Conservation (phyloP, 2,888 invertebrate genomes). For the Hoplodrina ambigua region DNA sequence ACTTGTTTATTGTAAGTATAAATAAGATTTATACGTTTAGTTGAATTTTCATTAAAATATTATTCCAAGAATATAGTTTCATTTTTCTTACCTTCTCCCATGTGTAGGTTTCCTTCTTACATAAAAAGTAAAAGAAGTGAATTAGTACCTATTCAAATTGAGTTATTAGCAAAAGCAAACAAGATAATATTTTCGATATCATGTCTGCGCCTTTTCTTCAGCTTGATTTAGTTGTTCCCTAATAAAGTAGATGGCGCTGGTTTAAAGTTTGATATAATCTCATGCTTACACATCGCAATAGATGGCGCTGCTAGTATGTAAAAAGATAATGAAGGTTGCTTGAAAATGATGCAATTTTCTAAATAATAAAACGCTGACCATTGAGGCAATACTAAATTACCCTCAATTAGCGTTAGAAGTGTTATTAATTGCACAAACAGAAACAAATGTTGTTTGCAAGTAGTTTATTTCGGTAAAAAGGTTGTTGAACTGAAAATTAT, state of each 20-base stretch:
- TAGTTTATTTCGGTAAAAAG: slow-evolving; percentile 8
- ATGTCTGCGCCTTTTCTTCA: no score
- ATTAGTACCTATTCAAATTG: no score
- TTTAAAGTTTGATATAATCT: not conserved
- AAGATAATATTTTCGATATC: no score
- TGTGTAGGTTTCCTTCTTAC: not conserved
- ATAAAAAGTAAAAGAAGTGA: not conserved
- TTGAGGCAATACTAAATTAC: slow-evolving; percentile 33
- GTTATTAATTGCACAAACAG: slow-evolving; percentile 22
- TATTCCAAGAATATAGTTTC: slow-evolving; percentile 69
- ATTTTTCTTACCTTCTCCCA: slow-evolving; percentile 41
- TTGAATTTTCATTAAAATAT: slow-evolving; percentile 90
- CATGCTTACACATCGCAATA: not conserved
- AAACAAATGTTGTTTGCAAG: slow-evolving; percentile 16
- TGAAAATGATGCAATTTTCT: slow-evolving; percentile 57
- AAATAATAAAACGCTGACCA: slow-evolving; percentile 38
- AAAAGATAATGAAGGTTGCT: slow-evolving; percentile 35
- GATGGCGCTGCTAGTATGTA: slow-evolving; percentile 46
- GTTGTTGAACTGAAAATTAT: slow-evolving; percentile 27
- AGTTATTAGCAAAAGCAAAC: no score
- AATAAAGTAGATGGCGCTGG: slow-evolving; percentile 55
- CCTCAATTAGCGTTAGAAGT: slow-evolving; percentile 12
- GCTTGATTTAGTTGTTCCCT: not conserved
- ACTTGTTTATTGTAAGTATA: slow-evolving; percentile 90
- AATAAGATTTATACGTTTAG: slow-evolving; percentile 91